Conservation (phyloP, 2,888 invertebrate genomes). For the Heliconius ethilla region DNA sequence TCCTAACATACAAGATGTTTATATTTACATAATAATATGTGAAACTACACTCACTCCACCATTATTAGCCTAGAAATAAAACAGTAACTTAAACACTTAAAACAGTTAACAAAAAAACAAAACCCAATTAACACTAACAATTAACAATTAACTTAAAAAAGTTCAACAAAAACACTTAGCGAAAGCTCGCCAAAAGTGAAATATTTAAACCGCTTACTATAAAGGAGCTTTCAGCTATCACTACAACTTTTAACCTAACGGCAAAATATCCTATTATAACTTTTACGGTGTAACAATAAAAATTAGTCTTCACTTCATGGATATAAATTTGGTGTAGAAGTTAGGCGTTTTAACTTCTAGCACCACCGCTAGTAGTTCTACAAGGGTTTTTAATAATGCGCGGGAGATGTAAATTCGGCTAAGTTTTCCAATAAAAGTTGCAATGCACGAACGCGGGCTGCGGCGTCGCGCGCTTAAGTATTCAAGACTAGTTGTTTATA, state of each 20-base stretch:
- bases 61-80: neutral
- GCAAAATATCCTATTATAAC: slow-evolving; percentile 41
- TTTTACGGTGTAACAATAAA: slow-evolving; percentile 41
- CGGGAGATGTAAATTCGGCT: slow-evolving; percentile 75
- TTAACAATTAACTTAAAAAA: slow-evolving; percentile 6
- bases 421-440: slow-evolving; percentile 80
- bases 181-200: slow-evolving; percentile 8
- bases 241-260: slow-evolving; percentile 22
- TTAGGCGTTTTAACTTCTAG: slow-evolving; percentile 52
- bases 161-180: slow-evolving; percentile 17
- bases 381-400: slow-evolving; percentile 75
- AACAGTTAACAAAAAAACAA: neutral
- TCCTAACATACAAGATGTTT: too few relatives aligned
- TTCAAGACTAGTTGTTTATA: slow-evolving; percentile 41
- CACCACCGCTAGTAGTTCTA: slow-evolving; percentile 51
- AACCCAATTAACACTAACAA: slow-evolving; percentile 12
- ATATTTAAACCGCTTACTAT: slow-evolving; percentile 22
- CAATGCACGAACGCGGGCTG: slow-evolving; percentile 53
- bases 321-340: slow-evolving; percentile 43
- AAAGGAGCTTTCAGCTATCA: slow-evolving; percentile 20
- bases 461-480: slow-evolving; percentile 48
- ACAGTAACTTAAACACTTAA: neutral
- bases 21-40: neutral
- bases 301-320: slow-evolving; percentile 42
- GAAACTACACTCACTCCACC: too few relatives aligned